Conservation (phyloP, 1,140 invertebrate genomes). For the Solenopsis invicta region DNA sequence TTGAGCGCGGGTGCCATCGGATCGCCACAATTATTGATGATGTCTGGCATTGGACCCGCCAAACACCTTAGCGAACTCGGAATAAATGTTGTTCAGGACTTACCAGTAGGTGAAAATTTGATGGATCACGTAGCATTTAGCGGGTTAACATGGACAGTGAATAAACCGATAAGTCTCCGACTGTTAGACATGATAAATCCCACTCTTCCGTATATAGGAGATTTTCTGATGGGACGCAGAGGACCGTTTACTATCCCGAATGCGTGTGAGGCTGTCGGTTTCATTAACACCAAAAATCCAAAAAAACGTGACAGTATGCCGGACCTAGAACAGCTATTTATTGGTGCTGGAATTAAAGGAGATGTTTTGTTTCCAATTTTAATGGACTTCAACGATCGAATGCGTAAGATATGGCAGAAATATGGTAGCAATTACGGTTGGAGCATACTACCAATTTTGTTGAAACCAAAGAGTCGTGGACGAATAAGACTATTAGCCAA, state of each 20-base stretch:
- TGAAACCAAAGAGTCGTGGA: slow-evolving; percentile 92
- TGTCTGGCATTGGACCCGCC: slow-evolving; percentile 93
- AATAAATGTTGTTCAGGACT: slow-evolving; percentile 90
- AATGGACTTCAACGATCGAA: slow-evolving; percentile 84
- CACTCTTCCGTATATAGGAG: slow-evolving; percentile 80
- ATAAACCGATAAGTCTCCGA: slow-evolving; percentile 84
- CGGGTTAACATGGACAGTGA: slow-evolving; percentile 90
- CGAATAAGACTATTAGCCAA: slow-evolving; percentile 89
- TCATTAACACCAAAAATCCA: slow-evolving; percentile 91
- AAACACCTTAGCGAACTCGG: slow-evolving; percentile 89
- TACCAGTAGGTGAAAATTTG: slow-evolving; percentile 93
- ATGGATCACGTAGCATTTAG: slow-evolving; percentile 93
- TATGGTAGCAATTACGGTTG: slow-evolving; percentile 87
- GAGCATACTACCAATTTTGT: slow-evolving; percentile 90
- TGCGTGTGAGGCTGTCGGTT: slow-evolving; percentile 93
- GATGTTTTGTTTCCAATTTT: slow-evolving; percentile 86
- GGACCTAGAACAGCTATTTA: slow-evolving; percentile 92
- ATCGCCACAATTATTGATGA: slow-evolving; percentile 93
- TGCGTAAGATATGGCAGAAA: slow-evolving; percentile 88
- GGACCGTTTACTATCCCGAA: slow-evolving; percentile 93
- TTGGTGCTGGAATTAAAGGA: slow-evolving; percentile 87
- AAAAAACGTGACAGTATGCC: slow-evolving; percentile 89
- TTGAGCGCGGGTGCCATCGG: slow-evolving; percentile 92
- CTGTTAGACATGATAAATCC: slow-evolving; percentile 69
- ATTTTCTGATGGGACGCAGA: slow-evolving; percentile 87